Base-by-base conservation (phyloP, 2,797 vertebrate species). In the Onychomys torridus region DNA sequence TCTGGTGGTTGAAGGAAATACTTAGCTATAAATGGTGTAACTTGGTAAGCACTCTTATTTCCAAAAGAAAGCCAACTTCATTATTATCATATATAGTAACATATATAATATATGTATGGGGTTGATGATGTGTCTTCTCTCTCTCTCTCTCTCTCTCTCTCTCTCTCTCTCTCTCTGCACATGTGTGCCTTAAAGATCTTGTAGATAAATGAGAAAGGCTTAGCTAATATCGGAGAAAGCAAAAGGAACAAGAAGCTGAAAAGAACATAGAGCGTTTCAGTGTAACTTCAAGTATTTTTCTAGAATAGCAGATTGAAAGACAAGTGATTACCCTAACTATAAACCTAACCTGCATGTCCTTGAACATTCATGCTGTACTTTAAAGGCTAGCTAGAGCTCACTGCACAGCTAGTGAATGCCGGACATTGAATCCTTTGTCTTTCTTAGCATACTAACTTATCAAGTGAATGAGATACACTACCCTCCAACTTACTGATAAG, bases 21-120 rank as follows among this genome's bases (percentile, higher is more conserved):
- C 57, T 61, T 82, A 82, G 23, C 57, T 83, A 61, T 32, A 43
- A 83, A 83, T 63, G 76, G 10, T 14, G 55, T 96, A 57, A 63
- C 16, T 83, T 93, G 52, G 10, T 94, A n/a, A 76, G 63, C 0
- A 88, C 23, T 57, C 2, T 82, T 84, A 63, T 76, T 89, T 92
- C 40, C 63, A 83, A 87, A 73, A 69, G 11, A 96, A 73, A 93
- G 67, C 79, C 83, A 90, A 91, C n/a, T 78, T 89, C 5, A 57
- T 37, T 37, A 83, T 83, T 32, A 63, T 19, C 55, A 17, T 43
- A 82, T 40, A 37, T 81, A 57, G 57, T 13, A 55, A 57, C 21
- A 23, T 19, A 5, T 16, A 79, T 40, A 55, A 57, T 25, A 73
- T 25, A 27, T 40, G 17, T 71, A 1, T 46, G 29, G 19, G 27